A percentile compares a stretch with the other conserved stretches of the same genome.
Conservation (phyloP, 1,140 invertebrate species). For the Ceratosolen solmsi region DNA sequence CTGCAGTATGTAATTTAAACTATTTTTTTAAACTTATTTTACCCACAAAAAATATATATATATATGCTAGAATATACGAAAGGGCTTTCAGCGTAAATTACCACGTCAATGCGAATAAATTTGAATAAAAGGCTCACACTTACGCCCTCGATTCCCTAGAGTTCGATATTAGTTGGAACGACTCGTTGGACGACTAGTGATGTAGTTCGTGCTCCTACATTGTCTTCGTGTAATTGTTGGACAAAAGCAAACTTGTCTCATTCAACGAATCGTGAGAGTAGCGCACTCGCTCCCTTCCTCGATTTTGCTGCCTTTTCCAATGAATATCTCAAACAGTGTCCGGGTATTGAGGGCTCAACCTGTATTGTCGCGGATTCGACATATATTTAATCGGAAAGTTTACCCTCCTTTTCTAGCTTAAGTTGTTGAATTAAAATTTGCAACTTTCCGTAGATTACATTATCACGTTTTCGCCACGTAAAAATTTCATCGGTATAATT, state of each 20-base stretch:
- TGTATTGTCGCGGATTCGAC: slow-evolving; percentile 39
- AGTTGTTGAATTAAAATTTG: slow-evolving; percentile 12
- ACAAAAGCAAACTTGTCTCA: slow-evolving; percentile 71
- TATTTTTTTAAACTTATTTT: too few relatives aligned
- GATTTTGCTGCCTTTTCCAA: slow-evolving; percentile 26
- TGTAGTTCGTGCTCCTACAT: slow-evolving; percentile 62
- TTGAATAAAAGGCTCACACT: background rate
- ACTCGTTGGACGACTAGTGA: slow-evolving; percentile 51
- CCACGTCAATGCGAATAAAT: slow-evolving; percentile 17
- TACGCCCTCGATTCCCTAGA: slow-evolving; percentile 53
- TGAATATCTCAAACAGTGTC: slow-evolving; percentile 18
- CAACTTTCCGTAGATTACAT: background rate
- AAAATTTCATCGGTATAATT: background rate
- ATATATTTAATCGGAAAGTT: slow-evolving; percentile 32
- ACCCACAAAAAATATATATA: too few relatives aligned
- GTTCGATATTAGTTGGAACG: slow-evolving; percentile 69
- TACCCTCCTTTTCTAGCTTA: background rate
- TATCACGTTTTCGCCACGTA: background rate
- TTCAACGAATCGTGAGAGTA: slow-evolving; percentile 54
- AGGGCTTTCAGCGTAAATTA: background rate
- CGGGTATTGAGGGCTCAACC: background rate
- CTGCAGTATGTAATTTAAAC: too few relatives aligned
- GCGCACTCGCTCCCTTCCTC: slow-evolving; percentile 47
- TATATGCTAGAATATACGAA: too few relatives aligned
- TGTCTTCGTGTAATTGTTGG: slow-evolving; percentile 67